A percentile compares a stretch with the other conserved stretches of the same genome.
phyloP scores from a whole-genome alignment of 2,797 vertebrate species.

The Gastrophryne carolinensis region DNA sequence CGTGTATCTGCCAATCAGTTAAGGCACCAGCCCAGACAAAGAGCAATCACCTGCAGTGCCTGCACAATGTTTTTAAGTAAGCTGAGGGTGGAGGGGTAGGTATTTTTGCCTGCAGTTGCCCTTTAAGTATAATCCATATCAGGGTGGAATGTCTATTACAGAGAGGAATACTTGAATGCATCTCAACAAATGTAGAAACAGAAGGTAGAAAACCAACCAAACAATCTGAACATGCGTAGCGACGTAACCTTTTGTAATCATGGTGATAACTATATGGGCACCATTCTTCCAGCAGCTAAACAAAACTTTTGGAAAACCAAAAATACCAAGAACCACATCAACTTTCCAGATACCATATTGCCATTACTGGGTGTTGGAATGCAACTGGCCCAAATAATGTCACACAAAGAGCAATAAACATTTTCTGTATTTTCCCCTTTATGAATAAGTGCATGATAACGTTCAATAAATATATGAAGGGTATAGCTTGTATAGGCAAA shows the following conservation, averaged over 20 bases:
- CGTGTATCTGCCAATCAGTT: too few species aligned
- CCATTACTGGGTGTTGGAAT: conserved; percentile 52
- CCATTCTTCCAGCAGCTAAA: not conserved
- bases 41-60: too few species aligned
- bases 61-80: too few species aligned
- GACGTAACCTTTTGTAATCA: too few species aligned
- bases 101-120: not conserved
- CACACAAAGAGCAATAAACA: conserved; percentile 56
- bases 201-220: too few species aligned
- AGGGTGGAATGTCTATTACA: too few species aligned
- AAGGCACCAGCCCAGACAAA: too few species aligned
- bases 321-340: not conserved
- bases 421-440: conserved; percentile 56
- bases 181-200: too few species aligned
- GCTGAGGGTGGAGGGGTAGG: not conserved
- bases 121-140: too few species aligned
- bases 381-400: conserved; percentile 42
- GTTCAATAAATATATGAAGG: conserved; percentile 59
- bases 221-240: too few species aligned
- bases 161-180: too few species aligned
- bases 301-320: not conserved
- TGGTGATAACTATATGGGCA: not conserved
- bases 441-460: conserved; percentile 55
- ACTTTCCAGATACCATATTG: not conserved
- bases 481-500: not conserved